These are phyloP conservation scores for Hedya salicella DNA, from an alignment of 2,888 invertebrate genomes.

Conservation along the genomic window DNA sequence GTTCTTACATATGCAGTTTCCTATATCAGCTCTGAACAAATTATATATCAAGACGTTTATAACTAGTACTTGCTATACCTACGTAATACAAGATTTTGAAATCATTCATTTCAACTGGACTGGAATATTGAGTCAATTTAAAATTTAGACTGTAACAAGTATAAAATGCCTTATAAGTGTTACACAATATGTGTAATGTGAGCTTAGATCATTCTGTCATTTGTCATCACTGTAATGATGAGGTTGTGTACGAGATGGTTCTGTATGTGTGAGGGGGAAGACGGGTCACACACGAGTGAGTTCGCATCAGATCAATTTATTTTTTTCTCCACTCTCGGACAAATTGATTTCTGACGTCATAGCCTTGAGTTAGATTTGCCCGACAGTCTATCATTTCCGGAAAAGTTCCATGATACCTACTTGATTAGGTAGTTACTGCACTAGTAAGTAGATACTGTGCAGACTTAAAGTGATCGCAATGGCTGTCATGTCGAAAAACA, in stretches of 20 bases:
- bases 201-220: constrained; percentile 1
- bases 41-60: not conserved
- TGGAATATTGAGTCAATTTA: not conserved
- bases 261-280: constrained; percentile 20
- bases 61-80: not conserved
- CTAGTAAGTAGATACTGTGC: not conserved
- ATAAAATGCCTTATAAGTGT: not conserved
- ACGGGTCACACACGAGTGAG: constrained; percentile 64
- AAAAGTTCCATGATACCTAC: constrained; percentile 52
- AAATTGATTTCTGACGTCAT: constrained; percentile 66
- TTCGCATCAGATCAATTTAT: constrained; percentile 59
- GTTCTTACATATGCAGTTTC: constrained; percentile 6
- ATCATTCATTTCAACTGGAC: not conserved
- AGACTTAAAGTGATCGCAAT: too few species aligned
- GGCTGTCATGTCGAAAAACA: too few species aligned
- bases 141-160: not conserved
- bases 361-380: constrained; percentile 62
- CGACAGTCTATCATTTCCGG: constrained; percentile 63
- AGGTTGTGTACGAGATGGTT: constrained; percentile 39
- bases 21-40: not conserved
- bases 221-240: constrained; percentile 4
- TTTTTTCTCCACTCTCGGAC: constrained; percentile 64
- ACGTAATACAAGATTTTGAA: not conserved
- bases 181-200: not conserved
- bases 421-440: not conserved